A percentile compares a stretch with the other conserved stretches of the same genome.
Conservation (phyloP, 1,140 invertebrate species). For the Psilanteris sp. region DNA sequence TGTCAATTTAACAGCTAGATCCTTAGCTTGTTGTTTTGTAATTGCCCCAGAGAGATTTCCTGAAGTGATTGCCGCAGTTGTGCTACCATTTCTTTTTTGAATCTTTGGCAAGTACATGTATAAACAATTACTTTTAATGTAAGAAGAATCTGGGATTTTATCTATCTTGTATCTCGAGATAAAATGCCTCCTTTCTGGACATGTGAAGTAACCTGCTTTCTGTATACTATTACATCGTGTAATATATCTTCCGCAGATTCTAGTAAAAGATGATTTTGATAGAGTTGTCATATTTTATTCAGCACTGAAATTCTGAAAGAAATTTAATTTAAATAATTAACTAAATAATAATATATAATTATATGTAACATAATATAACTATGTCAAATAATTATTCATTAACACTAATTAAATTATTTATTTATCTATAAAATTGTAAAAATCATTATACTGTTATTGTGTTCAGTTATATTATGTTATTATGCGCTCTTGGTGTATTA, state of each 20-base stretch:
- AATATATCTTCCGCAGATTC: constrained; percentile 7
- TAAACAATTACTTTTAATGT: not conserved
- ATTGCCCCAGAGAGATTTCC: constrained; percentile 74
- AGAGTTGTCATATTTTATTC: not conserved
- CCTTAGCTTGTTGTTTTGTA: constrained; percentile 85
- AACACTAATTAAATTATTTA: too few relatives aligned
- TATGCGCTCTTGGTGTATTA: too few relatives aligned
- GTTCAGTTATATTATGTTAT: too few relatives aligned
- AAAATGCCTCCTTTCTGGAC: constrained; percentile 3
- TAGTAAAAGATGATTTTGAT: not conserved
- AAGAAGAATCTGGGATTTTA: not conserved
- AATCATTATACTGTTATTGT: too few relatives aligned
- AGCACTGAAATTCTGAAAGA: not conserved
- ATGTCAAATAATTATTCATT: too few relatives aligned
- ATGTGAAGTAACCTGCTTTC: constrained; percentile 8
- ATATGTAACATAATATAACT: too few relatives aligned
- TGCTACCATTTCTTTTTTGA: constrained; percentile 32
- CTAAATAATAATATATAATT: not conserved
- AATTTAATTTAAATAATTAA: not conserved
- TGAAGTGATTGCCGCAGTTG: constrained; percentile 38
- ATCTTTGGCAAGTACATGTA: not conserved
- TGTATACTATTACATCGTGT: constrained; percentile 17
- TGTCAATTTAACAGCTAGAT: constrained; percentile 84
- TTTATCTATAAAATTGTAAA: too few relatives aligned
- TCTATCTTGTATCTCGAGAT: not conserved